Evolutionary conservation across 2,888 invertebrate genomes (phyloP).

Genomic region (Beris chalybata): DNA sequence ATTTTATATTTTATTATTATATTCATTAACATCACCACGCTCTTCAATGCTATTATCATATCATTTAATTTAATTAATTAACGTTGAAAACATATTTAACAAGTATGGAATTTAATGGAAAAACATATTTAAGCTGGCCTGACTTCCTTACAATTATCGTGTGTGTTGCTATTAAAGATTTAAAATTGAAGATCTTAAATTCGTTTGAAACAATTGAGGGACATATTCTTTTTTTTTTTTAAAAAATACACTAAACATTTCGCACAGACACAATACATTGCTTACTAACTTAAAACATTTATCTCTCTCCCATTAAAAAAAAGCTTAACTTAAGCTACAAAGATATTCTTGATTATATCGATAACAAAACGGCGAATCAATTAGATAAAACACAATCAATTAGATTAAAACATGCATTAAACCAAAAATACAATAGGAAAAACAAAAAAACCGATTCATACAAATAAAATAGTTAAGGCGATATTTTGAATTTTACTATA

Average conservation of each 20-base stretch:
- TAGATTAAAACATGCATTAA: conserved; percentile 27
- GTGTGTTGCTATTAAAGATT: too few relatives aligned
- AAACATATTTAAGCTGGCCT: too few relatives aligned
- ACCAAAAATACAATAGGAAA: background rate
- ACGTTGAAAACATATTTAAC: too few relatives aligned
- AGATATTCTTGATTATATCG: conserved; percentile 15
- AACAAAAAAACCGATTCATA: background rate
- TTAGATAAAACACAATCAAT: conserved; percentile 37
- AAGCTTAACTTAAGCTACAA: conserved; percentile 41
- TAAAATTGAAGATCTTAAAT: too few relatives aligned
- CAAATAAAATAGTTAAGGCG: background rate
- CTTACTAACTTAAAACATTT: background rate
- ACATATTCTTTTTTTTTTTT: too few relatives aligned
- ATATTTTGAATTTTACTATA: too few relatives aligned
- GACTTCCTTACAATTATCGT: too few relatives aligned
- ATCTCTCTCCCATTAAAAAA: conserved; percentile 9
- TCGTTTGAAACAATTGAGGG: too few relatives aligned
- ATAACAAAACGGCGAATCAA: conserved; percentile 18
- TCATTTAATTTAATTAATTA: too few relatives aligned
- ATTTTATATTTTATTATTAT: background rate
- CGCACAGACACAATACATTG: too few relatives aligned
- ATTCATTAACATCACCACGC: background rate
- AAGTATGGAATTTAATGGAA: too few relatives aligned
- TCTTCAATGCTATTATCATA: background rate
- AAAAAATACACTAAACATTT: too few relatives aligned